phyloP scores from a whole-genome alignment of 2,888 invertebrate genomes.

The Pollenia amentaria region DNA sequence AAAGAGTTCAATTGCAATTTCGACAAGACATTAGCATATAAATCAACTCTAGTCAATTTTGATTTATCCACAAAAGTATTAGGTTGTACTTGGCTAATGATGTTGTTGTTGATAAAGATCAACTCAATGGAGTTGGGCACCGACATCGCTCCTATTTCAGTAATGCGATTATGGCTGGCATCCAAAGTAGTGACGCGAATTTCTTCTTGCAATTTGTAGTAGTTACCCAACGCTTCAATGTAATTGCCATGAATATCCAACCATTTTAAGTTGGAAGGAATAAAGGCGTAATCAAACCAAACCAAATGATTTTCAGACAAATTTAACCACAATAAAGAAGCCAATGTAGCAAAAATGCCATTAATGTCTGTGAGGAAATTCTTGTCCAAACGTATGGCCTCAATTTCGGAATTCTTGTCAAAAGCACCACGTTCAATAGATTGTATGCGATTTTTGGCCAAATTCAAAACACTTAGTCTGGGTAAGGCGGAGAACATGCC shows the following conservation, averaged over 20 bases:
- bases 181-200: constrained; percentile 93
- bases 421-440: constrained; percentile 94
- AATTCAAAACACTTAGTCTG: constrained; percentile 93
- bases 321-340: constrained; percentile 94
- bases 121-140: constrained; percentile 95
- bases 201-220: constrained; percentile 93
- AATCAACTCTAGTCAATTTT: constrained; percentile 93
- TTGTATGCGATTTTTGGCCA: constrained; percentile 95
- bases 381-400: constrained; percentile 94
- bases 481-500: constrained; percentile 95
- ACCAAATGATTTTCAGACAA: constrained; percentile 95
- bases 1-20: constrained; percentile 93
- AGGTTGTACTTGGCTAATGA: constrained; percentile 91
- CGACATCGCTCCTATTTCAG: constrained; percentile 92
- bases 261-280: constrained; percentile 95
- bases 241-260: constrained; percentile 95
- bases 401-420: constrained; percentile 91
- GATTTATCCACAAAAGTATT: constrained; percentile 95
- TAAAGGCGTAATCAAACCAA: constrained; percentile 97
- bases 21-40: constrained; percentile 94
- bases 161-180: constrained; percentile 94
- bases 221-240: constrained; percentile 94
- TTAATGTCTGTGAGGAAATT: constrained; percentile 95
- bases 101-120: constrained; percentile 95
- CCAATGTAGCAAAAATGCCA: constrained; percentile 93